Evolutionary conservation across 1,140 invertebrate species (phyloP), one percentile per base, ranked within the genome.

Genomic region (Laodelphax striatellus): DNA sequence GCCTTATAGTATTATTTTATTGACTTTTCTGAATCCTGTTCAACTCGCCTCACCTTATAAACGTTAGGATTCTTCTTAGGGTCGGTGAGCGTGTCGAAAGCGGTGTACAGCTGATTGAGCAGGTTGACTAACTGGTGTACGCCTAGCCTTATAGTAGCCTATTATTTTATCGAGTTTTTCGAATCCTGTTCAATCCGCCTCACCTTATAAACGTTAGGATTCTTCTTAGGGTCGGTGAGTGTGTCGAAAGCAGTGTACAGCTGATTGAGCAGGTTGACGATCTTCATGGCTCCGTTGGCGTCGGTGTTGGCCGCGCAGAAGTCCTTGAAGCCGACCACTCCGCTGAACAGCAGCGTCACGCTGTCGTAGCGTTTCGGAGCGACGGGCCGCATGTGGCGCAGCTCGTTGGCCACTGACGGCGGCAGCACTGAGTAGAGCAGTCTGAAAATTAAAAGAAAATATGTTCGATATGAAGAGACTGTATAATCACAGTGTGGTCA

Each of bases 171-270:
- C n/a, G n/a, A n/a, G n/a, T n/a, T n/a, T n/a, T n/a, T n/a, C n/a
- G n/a, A n/a, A n/a, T n/a, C n/a, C n/a, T n/a, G n/a, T n/a, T n/a
- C n/a, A n/a, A 89, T 71, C 92, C 34, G 34, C 64, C 64, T 71
- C 75, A 96, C 94, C 86, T 97, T 97, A 72, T 95, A 97, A 50
- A 97, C 90, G 71, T 94, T 90, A 10, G 91, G 88, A 75, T 95
- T 94, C 57, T 86, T 83, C 68, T 87, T 90, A 1, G 91, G 90
- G 74, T 96, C 92, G 1, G 93, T 93, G 2, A 97, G 80, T 10
- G 87, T 87, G 71, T 95, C 92, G 68, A 94, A 94, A 3, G 89
- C 85, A 0, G 90, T 94, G 71, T 94, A 95, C 52, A 95, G 79
- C 70, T 89, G 84, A 71, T 95, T 95, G 16, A 95, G 80, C 82